Percentiles rank a stretch among this genome's conserved stretches.
These are phyloP conservation scores for Ormyrus nitidulus DNA, from an alignment of 2,888 invertebrate genomes.

Conservation along the genomic window DNA sequence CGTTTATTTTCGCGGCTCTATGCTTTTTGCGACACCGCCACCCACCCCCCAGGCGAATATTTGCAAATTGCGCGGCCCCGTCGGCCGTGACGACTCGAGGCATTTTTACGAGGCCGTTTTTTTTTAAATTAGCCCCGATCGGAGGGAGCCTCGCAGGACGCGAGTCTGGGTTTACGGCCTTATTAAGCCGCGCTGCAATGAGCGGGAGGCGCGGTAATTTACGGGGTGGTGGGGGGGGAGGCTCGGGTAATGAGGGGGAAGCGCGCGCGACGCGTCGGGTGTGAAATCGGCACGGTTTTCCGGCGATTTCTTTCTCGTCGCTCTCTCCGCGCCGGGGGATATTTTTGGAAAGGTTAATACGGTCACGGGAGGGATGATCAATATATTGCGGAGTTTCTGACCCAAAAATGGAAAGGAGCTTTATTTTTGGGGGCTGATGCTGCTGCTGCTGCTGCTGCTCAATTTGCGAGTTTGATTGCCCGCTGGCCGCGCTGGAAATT, in stretches of 20 bases:
- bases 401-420: too few species aligned
- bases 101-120: slow-evolving; percentile 4
- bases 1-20: slow-evolving; percentile 18
- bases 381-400: too few species aligned
- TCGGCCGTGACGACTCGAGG: slow-evolving; percentile 12
- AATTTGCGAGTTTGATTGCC: too few species aligned
- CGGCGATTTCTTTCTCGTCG: too few species aligned
- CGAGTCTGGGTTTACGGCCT: not conserved
- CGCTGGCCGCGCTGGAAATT: too few species aligned
- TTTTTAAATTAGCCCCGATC: slow-evolving; percentile 28
- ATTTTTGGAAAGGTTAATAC: too few species aligned
- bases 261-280: not conserved
- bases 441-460: too few species aligned
- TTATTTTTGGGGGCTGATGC: too few species aligned
- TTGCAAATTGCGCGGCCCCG: not conserved
- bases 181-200: not conserved
- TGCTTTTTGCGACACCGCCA: not conserved
- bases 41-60: not conserved
- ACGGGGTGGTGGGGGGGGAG: too few species aligned
- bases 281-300: slow-evolving; percentile 1
- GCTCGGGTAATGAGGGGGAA: not conserved
- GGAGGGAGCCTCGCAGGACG: not conserved
- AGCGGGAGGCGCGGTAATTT: not conserved
- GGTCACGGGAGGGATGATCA: too few species aligned
- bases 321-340: too few species aligned